Evolutionary conservation across 2,888 invertebrate species (phyloP), one percentile per base, ranked within the genome.

Genomic region (Eupithecia abbreviata): DNA sequence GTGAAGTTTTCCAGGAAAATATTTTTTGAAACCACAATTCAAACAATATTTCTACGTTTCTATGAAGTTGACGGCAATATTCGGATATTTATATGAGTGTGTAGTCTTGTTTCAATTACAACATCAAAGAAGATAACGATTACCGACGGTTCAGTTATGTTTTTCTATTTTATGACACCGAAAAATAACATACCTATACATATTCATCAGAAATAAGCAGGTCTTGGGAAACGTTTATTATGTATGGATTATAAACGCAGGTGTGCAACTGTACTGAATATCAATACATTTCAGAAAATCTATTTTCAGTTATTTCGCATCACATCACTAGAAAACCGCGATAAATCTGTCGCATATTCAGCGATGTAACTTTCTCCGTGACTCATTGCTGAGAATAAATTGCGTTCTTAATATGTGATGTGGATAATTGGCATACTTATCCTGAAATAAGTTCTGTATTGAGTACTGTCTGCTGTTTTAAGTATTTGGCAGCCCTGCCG

Each of bases 341-440:
- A 94, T 95, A 95, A 95, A 95, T 95, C 94, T 94, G 94, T 94
- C 94, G 93, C 92, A 92, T 94, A 94, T 95, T 95, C 94, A 94
- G 92, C 93, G 92, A 92, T 92, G 94, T 93, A 94, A 93, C 93
- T 94, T 94, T 94, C 94, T 92, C 92, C 87, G 87, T 92, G 93
- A 93, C 89, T 94, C 94, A 94, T 91, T 91, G 93, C 93, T 90
- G 89, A 89, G 92, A 93, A 94, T 94, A 93, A 91, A 93, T 91
- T 90, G 90, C 87, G 89, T 87, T 93, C 92, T 91, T 93, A 93
- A 93, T 94, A 92, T 90, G 92, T 87, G 90, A 92, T 90, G 91
- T 90, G 89, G 93, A 93, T 94, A 94, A 94, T 94, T 94, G 94
- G 93, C 90, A 90, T 90, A 89, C 91, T 92, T 90, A 90, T 89